Base-by-base conservation (phyloP, 2,797 vertebrate genomes). In the Vespertilio murinus region DNA sequence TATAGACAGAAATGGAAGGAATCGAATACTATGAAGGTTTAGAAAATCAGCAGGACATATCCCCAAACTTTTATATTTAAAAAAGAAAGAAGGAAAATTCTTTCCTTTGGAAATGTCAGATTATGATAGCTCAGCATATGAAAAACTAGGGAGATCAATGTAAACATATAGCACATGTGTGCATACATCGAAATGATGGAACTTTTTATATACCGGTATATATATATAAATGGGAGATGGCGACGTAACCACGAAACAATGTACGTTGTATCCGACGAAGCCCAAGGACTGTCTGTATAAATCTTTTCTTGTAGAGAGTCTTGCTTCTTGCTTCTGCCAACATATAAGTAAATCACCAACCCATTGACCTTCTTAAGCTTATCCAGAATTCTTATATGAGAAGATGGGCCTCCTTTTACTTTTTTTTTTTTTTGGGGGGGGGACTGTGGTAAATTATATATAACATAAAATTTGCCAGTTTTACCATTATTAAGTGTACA, bases 81-180 rank as follows among this genome's bases (percentile, higher is more conserved):
- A 86, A 86, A 40, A 17, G 22, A 45, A 42, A 65, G 33, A 67
- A 73, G 22, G 16, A 23, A 11, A 12, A 42, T 42, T 77, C 20
- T 86, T 92, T 86, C 89, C 64, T 73, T 71, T 89, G 22, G 25
- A 78, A 86, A 89, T 90, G 54, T 86, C 18, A 77, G 12, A 67
- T 59, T 56, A 74, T 83, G 18, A 79, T 1, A 65, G 17, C 25
- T 87, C 8, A 47, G 11, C n/a, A 20, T 70, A 74, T 94, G 78
- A 22, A 40, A 79, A 95, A 74, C 64, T 38, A 12, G 64, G 4
- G 74, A 83, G 18, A 93, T 14, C 6, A 22, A 40, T 75, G 61
- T 42, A 42, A 42, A 42, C 42, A 42, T 42, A 42, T 10, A 42
- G 42, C 42, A 42, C 42, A 42, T 42, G 11, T 42, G 42, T 42